A percentile compares a stretch with the other conserved stretches of the same genome.
Conservation (phyloP, 1,140 invertebrate genomes). For the Cydia strobilella region DNA sequence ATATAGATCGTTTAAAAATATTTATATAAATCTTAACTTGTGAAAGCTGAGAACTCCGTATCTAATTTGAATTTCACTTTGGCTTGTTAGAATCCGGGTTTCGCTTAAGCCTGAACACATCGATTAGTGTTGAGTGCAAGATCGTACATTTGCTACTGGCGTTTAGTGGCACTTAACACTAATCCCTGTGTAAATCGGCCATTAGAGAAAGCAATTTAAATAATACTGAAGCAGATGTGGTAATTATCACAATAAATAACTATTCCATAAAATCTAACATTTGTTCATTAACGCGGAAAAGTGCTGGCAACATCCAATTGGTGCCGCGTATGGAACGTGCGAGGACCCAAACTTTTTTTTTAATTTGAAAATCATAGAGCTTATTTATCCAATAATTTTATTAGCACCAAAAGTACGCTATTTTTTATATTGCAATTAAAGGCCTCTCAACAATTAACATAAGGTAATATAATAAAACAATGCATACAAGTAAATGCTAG, state of each 20-base stretch:
- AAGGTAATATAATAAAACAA: slow-evolving; percentile 7
- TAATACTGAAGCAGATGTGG: slow-evolving; percentile 45
- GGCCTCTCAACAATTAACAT: slow-evolving; percentile 1
- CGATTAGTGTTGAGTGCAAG: no score
- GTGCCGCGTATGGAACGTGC: slow-evolving; percentile 32
- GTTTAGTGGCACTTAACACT: no score
- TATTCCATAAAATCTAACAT: slow-evolving; percentile 36
- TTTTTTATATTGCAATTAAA: not conserved
- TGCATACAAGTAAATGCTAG: slow-evolving; percentile 24
- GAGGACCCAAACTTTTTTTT: not conserved
- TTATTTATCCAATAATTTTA: slow-evolving; percentile 2
- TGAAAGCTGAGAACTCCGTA: slow-evolving; percentile 39
- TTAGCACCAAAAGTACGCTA: not conserved
- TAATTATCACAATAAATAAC: slow-evolving; percentile 43
- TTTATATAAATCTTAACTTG: slow-evolving; percentile 35
- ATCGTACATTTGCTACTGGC: no score
- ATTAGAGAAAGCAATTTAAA: slow-evolving; percentile 34
- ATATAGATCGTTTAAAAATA: slow-evolving; percentile 48
- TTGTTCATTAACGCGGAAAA: not conserved
- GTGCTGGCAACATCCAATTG: slow-evolving; percentile 38
- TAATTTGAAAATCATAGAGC: not conserved
- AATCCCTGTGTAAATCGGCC: no score
- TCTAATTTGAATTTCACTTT: slow-evolving; percentile 48
- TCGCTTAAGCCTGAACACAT: no score
- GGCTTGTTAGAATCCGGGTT: slow-evolving; percentile 43